Base-by-base conservation (phyloP, 2,113 vertebrate genomes). In the Podilymbus podiceps region DNA sequence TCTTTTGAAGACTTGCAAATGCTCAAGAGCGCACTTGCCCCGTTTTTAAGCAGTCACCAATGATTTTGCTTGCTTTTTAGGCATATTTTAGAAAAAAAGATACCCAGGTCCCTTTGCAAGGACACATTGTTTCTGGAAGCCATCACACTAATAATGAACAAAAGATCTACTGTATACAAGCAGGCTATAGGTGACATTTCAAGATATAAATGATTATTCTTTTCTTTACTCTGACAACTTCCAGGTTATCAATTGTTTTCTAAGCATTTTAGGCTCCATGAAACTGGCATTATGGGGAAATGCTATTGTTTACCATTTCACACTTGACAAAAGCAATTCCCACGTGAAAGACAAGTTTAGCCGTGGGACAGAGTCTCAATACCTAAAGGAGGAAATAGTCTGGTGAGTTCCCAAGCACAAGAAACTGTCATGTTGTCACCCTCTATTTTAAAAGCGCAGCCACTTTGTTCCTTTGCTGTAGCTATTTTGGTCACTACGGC, bases 221-320 rank as follows among this genome's bases (percentile, higher is more conserved):
- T 98, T 97, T 97, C 98, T 98, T 95, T 96, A 98, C 96, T 97
- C 97, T 99, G 99, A 99, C 99, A 99, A 98, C 98, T 99, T 99
- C 98, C 99, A 99, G 99, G 99, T 99, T 99, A 98, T 98, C 98
- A 98, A 99, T 99, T 99, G 99, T 99, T 99, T 98, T 98, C 95
- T 89, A 97, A 97, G 98, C 98, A 98, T 98, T 98, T 98, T 98
- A 98, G 98, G 97, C 98, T 98, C 98, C 98, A 97, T 98, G 98
- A 98, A 99, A 98, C 98, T 98, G 98, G 98, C 98, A 99, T 98
- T 98, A 97, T 98, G 98, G 98, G 99, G 99, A 99, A 99, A 98
- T 99, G 98, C 99, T 98, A 99, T 99, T 99, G 99, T 99, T 98
- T 99, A 98, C 98, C 98, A 98, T 98, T 99, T 99, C 98, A 99